Evolutionary conservation across 1,140 invertebrate species (phyloP), one percentile per base, ranked within the genome.

Genomic region (Drosophila ogumai): DNA sequence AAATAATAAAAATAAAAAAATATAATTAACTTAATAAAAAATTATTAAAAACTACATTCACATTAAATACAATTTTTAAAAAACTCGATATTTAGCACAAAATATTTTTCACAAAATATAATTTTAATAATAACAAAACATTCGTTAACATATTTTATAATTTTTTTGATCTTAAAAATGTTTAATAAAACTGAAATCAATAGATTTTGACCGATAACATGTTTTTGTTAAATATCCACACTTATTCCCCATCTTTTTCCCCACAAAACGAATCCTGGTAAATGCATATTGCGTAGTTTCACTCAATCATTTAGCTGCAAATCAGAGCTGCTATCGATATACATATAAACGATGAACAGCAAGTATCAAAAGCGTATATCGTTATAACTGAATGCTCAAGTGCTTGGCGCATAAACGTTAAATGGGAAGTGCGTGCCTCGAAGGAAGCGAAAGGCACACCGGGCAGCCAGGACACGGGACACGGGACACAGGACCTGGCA

Each of bases 381-480:
- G 22, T 15, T 31, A 58, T 47, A 58, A 47, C 19, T 38, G 52
- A 32, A 55, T 36, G 15, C 19, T 12, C 9, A 32, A 41, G 58
- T 34, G 49, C 17, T 43, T 10, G 13, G 6, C 47, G 66, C 66
- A 69, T 69, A 68, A 69, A 67, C 66, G 66, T 10, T 41, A 69
- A 69, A 69, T 69, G 66, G 66, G 61, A 38, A 52, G 63, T 67
- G 66, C 66, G 66, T 69, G 63, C 66, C 38, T 34, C 47, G 32
- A 34, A 41, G 60, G 40, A 34, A 36, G 9, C 28, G 63, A 61
- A 66, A n/a, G 58, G 34, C 41, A 25, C n/a, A 46, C 15, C 9
- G 41, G 54, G 15, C 36, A n/a, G 31, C 31, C 31, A 52, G 50
- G 57, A 67, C 41, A 41, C 46, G 10, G 64, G 64, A 60, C 25